Base-by-base conservation (phyloP, 1,140 invertebrate species). In the Liolophura sinensis region DNA sequence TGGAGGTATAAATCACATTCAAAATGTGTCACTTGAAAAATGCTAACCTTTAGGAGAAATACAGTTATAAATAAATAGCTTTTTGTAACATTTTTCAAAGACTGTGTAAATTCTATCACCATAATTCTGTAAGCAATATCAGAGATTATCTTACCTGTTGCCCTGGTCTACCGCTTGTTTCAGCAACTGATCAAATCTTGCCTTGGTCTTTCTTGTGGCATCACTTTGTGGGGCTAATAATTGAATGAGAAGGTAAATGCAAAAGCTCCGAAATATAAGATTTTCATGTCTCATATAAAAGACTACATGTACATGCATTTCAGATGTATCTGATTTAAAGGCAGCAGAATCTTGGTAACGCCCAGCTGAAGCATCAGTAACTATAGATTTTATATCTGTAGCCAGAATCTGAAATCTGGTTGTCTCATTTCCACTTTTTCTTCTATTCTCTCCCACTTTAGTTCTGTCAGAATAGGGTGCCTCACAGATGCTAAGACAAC, bases 151-250 rank as follows among this genome's bases (percentile, higher is more conserved):
- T 72, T 70, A 80, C 78, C 73, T 73, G 25, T 75, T 73, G 14
- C 72, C 70, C 65, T 80, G 71, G 40, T 63, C 71, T n/a, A 80
- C 76, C 60, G 78, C 78, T 64, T 80, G 78, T 47, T 80, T 72
- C 16, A 80, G 62, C 4, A 80, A 51, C 56, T 75, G 54, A 68
- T 80, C 73, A 55, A 73, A 63, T 51, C 58, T 65, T 1, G 78
- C 67, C 56, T 76, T 73, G 56, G 74, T 73, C 57, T 60, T 40
- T 46, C 63, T 69, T 27, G 63, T 69, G 18, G 54, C 58, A 65
- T 73, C 68, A 56, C 68, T 62, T 40, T 68, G 64, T 59, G 65
- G 69, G 65, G 62, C 52, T 72, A 60, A 71, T 50, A 47, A 31
- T 47, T 65, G 25, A 58, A 47, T 1, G 55, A 27, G 18, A 22